Conservation (phyloP, 1,140 invertebrate genomes). For the Zaprionus ornatus region DNA sequence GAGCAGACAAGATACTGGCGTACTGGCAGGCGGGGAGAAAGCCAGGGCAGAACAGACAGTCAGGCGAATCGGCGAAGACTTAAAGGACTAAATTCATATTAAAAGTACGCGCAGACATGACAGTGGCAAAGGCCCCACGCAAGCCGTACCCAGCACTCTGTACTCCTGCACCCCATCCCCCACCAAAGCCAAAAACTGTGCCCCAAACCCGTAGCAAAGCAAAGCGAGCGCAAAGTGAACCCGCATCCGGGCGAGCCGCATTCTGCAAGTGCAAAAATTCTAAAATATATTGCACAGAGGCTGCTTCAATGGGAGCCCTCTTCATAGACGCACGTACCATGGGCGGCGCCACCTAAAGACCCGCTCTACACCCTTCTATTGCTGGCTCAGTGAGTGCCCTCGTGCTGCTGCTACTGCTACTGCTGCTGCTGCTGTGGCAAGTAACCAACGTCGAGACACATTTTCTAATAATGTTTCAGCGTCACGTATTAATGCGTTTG, state of each 20-base stretch:
- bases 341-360: slow-evolving; percentile 17
- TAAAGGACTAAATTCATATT: slow-evolving; percentile 82
- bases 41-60: slow-evolving; percentile 15
- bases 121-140: slow-evolving; percentile 47
- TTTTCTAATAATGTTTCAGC: slow-evolving; percentile 82
- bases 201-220: background rate
- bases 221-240: slow-evolving; percentile 4
- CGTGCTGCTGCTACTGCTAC: background rate
- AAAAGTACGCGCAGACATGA: slow-evolving; percentile 78
- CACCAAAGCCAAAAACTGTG: slow-evolving; percentile 13
- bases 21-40: background rate
- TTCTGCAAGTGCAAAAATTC: slow-evolving; percentile 64
- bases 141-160: background rate
- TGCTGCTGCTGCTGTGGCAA: slow-evolving; percentile 49
- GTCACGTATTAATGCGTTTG: slow-evolving; percentile 83
- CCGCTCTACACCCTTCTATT: background rate
- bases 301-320: background rate
- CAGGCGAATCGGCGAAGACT: slow-evolving; percentile 44
- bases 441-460: slow-evolving; percentile 75
- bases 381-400: slow-evolving; percentile 12
- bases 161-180: background rate
- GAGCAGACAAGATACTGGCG: background rate
- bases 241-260: background rate
- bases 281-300: slow-evolving; percentile 75
- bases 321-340: slow-evolving; percentile 70